These are phyloP conservation scores for Diprion similis DNA, from an alignment of 1,140 invertebrate genomes.

Conservation along the genomic window DNA sequence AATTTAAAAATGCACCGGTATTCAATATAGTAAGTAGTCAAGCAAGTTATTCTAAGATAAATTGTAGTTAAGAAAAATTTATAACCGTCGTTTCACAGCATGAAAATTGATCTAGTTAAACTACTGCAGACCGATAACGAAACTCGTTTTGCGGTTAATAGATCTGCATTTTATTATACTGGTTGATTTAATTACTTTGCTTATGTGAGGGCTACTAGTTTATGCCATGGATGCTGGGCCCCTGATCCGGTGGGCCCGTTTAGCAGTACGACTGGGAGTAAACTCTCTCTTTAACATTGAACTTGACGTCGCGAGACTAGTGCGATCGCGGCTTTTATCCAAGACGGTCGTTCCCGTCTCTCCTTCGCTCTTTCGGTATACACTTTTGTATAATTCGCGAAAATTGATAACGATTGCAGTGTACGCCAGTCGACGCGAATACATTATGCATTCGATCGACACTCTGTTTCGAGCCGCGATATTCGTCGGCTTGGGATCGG, in stretches of 20 bases:
- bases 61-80: too few relatives aligned
- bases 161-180: not conserved
- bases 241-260: not conserved
- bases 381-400: not conserved
- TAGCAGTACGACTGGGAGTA: slow-evolving; percentile 15
- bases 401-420: not conserved
- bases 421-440: slow-evolving; percentile 9
- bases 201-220: not conserved
- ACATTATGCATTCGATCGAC: slow-evolving; percentile 15
- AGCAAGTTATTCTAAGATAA: too few relatives aligned
- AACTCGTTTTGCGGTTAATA: too few relatives aligned
- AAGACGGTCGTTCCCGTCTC: slow-evolving; percentile 35
- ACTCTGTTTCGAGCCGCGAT: slow-evolving; percentile 58
- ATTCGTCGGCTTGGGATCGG: slow-evolving; percentile 59
- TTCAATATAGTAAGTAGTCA: too few relatives aligned
- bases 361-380: slow-evolving; percentile 16
- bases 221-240: not conserved
- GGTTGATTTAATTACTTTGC: not conserved
- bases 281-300: slow-evolving; percentile 58
- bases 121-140: too few relatives aligned
- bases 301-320: slow-evolving; percentile 51
- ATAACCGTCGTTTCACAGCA: too few relatives aligned
- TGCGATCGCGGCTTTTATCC: slow-evolving; percentile 53
- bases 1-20: too few relatives aligned
- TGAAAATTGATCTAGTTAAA: too few relatives aligned